These are phyloP conservation scores for Drosophila kokeensis DNA, from an alignment of 2,888 invertebrate species.

Conservation along the genomic window DNA sequence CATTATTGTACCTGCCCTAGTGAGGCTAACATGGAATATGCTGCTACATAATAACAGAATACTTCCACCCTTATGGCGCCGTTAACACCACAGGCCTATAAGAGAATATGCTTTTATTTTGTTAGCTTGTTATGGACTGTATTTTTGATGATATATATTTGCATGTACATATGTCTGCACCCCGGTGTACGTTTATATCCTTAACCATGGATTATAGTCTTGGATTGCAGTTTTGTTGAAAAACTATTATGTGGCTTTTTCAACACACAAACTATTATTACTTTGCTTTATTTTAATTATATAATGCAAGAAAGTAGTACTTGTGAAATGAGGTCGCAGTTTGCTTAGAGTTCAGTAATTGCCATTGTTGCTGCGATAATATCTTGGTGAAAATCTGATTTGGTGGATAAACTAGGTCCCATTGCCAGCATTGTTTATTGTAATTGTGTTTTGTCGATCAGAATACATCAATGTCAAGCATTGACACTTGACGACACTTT, in stretches of 20 bases:
- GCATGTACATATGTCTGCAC: too few relatives aligned
- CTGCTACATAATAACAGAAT: not conserved
- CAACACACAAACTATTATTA: not conserved
- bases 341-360: not conserved
- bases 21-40: not conserved
- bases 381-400: conserved; percentile 11
- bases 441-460: conserved; percentile 58
- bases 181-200: too few relatives aligned
- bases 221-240: not conserved
- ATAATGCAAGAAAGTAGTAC: not conserved
- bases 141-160: not conserved
- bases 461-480: conserved; percentile 74
- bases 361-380: conserved; percentile 1
- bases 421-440: conserved; percentile 64
- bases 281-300: not conserved
- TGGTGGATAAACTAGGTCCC: conserved; percentile 8
- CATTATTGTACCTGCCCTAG: not conserved
- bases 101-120: not conserved
- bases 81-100: not conserved
- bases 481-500: conserved; percentile 71
- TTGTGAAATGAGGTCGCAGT: conserved; percentile 1
- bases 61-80: not conserved
- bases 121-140: not conserved
- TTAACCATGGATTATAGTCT: not conserved
- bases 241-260: not conserved